These are phyloP conservation scores for Pedicia rivosa DNA, from an alignment of 2,888 invertebrate species.

Conservation along the genomic window DNA sequence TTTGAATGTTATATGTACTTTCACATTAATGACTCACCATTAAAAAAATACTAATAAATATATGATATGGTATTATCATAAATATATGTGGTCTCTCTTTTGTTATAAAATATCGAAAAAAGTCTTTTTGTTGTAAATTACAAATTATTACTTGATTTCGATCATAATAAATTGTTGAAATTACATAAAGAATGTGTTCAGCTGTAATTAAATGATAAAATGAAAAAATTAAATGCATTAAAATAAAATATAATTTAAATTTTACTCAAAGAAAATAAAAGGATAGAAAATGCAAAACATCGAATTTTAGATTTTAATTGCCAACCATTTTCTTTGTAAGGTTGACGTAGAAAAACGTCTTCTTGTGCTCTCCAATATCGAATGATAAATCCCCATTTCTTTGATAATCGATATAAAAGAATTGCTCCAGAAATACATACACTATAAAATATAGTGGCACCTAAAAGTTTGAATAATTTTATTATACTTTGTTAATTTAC, in stretches of 20 bases:
- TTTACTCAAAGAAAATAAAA: constrained; percentile 17
- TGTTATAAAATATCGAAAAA: constrained; percentile 22
- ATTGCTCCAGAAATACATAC: background rate
- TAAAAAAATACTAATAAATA: no score
- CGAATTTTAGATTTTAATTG: constrained; percentile 18
- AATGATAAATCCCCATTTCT: background rate
- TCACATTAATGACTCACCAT: no score
- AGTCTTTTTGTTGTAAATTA: constrained; percentile 19
- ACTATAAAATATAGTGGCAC: background rate
- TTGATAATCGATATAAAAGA: background rate
- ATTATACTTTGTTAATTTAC: background rate
- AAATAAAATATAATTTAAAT: constrained; percentile 1
- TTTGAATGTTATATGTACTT: no score
- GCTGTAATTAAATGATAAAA: constrained; percentile 9
- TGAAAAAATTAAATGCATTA: background rate
- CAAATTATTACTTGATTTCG: constrained; percentile 21
- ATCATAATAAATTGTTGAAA: constrained; percentile 20
- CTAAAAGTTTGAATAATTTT: no score
- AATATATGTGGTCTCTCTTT: constrained; percentile 22
- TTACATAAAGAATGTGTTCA: constrained; percentile 18
- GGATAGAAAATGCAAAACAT: constrained; percentile 15
- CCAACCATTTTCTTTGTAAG: constrained; percentile 18
- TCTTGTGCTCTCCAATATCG: constrained; percentile 18
- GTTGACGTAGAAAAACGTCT: constrained; percentile 18
- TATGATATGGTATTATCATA: constrained; percentile 16